phyloP scores from a whole-genome alignment of 1,140 invertebrate species.

The Subanguina moxae region DNA sequence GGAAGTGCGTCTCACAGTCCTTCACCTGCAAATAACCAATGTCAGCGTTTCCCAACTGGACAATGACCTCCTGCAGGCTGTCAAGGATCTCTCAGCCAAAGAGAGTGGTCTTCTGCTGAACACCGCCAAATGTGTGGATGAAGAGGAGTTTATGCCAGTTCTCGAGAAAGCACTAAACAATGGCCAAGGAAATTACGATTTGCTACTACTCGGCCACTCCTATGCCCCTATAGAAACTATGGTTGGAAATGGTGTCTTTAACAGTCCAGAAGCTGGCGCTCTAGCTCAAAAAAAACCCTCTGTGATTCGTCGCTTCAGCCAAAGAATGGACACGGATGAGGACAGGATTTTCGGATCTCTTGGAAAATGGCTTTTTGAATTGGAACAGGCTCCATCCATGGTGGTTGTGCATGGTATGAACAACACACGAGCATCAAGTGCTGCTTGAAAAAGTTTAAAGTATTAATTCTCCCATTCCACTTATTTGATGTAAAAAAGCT shows the following conservation, averaged over 20 bases:
- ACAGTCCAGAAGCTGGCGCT: not conserved
- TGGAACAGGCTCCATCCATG: not conserved
- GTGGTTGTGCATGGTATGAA: not conserved
- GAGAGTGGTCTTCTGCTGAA: not conserved
- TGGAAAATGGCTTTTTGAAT: not conserved
- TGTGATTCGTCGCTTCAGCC: not conserved
- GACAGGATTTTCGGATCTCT: not conserved
- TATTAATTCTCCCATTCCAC: no score
- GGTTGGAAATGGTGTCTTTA: not conserved
- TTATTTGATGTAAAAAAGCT: not conserved
- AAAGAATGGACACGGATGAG: not conserved
- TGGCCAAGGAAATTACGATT: not conserved
- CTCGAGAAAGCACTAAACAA: not conserved
- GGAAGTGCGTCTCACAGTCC: slow-evolving; percentile 2
- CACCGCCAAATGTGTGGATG: not conserved
- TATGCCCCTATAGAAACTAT: not conserved
- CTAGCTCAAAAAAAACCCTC: not conserved
- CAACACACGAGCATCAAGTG: not conserved
- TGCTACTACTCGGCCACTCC: not conserved
- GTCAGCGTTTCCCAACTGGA: not conserved
- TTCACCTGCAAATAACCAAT: slow-evolving; percentile 5
- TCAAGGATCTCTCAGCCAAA: not conserved
- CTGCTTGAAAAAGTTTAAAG: not conserved
- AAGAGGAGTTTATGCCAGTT: not conserved
- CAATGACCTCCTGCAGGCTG: slow-evolving; percentile 2